Evolutionary conservation across 2,113 vertebrate genomes (phyloP).

Genomic region (Hyperopisus bebe): DNA sequence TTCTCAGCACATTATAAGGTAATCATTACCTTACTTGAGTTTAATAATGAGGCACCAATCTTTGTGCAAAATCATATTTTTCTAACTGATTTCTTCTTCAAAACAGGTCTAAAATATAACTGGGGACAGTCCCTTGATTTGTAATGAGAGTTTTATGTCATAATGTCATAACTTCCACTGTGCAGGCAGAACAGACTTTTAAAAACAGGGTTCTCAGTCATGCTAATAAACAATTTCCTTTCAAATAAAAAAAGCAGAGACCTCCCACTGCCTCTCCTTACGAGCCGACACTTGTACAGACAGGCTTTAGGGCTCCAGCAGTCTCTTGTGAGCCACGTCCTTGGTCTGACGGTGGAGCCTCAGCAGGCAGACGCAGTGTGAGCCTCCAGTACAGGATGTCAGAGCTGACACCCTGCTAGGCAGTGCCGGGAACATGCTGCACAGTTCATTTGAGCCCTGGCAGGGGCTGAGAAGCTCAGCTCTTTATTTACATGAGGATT

Average conservation of each 20-base stretch:
- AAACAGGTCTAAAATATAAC: not conserved
- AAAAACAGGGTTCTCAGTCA: slow-evolving; percentile 28
- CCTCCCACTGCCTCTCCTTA: slow-evolving; percentile 47
- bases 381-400: slow-evolving; percentile 32
- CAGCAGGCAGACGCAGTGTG: slow-evolving; percentile 38
- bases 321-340: slow-evolving; percentile 44
- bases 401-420: slow-evolving; percentile 19
- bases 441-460: not conserved
- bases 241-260: slow-evolving; percentile 64
- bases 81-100: not conserved
- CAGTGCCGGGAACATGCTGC: not conserved
- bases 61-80: not conserved
- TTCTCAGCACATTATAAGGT: not conserved
- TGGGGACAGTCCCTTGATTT: not conserved
- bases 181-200: not conserved
- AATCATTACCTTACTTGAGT: not conserved
- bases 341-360: slow-evolving; percentile 18
- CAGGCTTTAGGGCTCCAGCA: slow-evolving; percentile 51
- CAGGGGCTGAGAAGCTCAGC: not conserved
- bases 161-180: not conserved
- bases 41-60: not conserved
- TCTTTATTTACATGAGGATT: not conserved
- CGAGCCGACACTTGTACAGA: slow-evolving; percentile 59
- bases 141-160: not conserved
- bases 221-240: slow-evolving; percentile 56